These are phyloP conservation scores for Caenorhabditis sp. DNA, from an alignment of 2,888 invertebrate species.

Conservation along the genomic window DNA sequence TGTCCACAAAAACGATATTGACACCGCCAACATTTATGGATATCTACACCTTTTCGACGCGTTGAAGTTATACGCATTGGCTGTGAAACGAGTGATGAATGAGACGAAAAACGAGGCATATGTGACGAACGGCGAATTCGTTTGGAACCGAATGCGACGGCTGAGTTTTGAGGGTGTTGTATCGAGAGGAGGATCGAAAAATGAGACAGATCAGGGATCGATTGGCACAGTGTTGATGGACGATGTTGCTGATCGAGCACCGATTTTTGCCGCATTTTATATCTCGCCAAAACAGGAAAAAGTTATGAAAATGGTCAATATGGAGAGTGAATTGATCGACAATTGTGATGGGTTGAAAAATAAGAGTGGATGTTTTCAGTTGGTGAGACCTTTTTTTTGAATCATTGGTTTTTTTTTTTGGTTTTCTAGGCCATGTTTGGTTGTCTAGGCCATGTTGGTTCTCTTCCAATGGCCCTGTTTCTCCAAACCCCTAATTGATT, in stretches of 20 bases:
- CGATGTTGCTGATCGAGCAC: slow-evolving; percentile 67
- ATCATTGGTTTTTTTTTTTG: too few relatives aligned
- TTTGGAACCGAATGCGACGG: slow-evolving; percentile 66
- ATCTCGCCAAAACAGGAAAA: slow-evolving; percentile 64
- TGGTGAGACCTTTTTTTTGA: too few relatives aligned
- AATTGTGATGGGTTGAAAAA: slow-evolving; percentile 67
- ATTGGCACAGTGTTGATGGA: slow-evolving; percentile 67
- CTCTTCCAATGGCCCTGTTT: too few relatives aligned
- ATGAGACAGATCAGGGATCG: slow-evolving; percentile 33
- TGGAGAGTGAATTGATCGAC: slow-evolving; percentile 57
- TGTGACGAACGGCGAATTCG: slow-evolving; percentile 60
- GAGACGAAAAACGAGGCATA: slow-evolving; percentile 52
- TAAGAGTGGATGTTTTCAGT: slow-evolving; percentile 62
- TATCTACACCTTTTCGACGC: slow-evolving; percentile 68
- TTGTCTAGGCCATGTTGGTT: too few relatives aligned
- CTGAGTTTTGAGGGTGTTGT: slow-evolving; percentile 58
- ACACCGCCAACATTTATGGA: slow-evolving; percentile 62
- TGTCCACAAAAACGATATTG: slow-evolving; percentile 58
- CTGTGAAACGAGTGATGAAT: slow-evolving; percentile 52
- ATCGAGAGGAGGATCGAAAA: slow-evolving; percentile 10
- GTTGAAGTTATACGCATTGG: slow-evolving; percentile 65
- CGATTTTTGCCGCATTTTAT: slow-evolving; percentile 67
- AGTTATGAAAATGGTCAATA: slow-evolving; percentile 67
- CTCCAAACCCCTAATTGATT: too few relatives aligned
- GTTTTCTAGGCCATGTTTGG: too few relatives aligned